Conservation (phyloP, 2,113 vertebrate genomes). For the human region DNA sequence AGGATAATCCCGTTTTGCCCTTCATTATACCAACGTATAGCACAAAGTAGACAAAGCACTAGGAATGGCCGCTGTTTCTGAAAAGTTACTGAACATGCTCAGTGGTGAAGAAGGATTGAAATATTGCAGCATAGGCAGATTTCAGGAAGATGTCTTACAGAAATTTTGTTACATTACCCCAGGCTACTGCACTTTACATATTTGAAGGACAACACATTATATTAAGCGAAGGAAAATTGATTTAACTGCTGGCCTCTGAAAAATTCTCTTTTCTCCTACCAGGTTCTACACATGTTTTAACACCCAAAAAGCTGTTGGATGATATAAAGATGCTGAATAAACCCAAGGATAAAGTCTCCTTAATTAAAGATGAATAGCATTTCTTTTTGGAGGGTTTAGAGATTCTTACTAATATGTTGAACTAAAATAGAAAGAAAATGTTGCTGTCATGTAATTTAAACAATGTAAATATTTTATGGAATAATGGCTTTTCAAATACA, state of each 20-base stretch:
- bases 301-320: conserved; percentile 92
- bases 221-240: not conserved
- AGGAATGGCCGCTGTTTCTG: not conserved
- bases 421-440: conserved; percentile 45
- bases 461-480: conserved; percentile 76
- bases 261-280: conserved; percentile 49
- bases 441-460: conserved; percentile 68
- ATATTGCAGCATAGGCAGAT: not conserved
- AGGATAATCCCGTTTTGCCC: not conserved
- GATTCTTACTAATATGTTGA: conserved; percentile 48
- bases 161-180: not conserved
- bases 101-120: not conserved
- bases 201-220: not conserved
- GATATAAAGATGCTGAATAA: conserved; percentile 95
- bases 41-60: not conserved
- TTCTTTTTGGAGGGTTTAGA: not conserved
- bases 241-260: conserved; percentile 23
- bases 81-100: not conserved
- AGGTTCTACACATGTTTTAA: conserved; percentile 97
- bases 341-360: conserved; percentile 87
- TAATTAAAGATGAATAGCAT: conserved; percentile 86
- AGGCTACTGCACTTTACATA: not conserved
- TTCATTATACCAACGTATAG: not conserved
- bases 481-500: conserved; percentile 54
- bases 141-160: not conserved